Evolutionary conservation across 2,797 vertebrate species (phyloP).

Genomic region (Vultur gryphus): DNA sequence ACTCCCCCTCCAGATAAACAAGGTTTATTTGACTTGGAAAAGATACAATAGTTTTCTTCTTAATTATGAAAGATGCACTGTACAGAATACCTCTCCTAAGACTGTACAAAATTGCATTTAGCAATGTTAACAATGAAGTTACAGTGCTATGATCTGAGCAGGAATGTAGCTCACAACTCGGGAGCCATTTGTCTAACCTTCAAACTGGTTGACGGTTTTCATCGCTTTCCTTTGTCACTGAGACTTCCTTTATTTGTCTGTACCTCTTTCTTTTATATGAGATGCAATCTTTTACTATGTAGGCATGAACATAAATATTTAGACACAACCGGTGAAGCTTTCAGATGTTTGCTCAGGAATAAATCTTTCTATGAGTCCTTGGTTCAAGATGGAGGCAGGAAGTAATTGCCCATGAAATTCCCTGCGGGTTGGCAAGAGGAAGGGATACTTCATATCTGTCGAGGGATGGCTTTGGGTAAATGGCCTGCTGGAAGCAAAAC

Average conservation of each 20-base stretch:
- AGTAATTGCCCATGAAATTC: constrained; percentile 17
- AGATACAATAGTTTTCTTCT: neutral
- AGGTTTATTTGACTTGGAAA: constrained; percentile 44
- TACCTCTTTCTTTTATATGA: neutral
- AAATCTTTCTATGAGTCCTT: constrained; percentile 38
- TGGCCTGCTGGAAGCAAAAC: neutral
- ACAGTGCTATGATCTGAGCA: neutral
- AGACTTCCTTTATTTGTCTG: constrained; percentile 9
- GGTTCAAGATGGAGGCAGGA: constrained; percentile 13
- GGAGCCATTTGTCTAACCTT: neutral
- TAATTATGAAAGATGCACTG: constrained; percentile 21
- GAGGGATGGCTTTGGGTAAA: neutral
- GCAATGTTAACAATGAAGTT: neutral
- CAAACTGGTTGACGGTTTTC: neutral
- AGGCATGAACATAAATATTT: constrained; percentile 15
- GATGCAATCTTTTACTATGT: neutral
- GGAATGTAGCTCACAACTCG: neutral
- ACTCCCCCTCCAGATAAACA: neutral
- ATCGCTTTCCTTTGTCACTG: neutral
- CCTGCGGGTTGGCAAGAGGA: neutral
- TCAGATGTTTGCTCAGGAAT: constrained; percentile 29
- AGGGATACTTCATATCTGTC: neutral
- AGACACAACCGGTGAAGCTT: neutral
- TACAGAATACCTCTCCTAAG: neutral
- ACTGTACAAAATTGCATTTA: neutral